Base-by-base conservation (phyloP, 2,888 invertebrate species). In the Microplitis manilae region DNA sequence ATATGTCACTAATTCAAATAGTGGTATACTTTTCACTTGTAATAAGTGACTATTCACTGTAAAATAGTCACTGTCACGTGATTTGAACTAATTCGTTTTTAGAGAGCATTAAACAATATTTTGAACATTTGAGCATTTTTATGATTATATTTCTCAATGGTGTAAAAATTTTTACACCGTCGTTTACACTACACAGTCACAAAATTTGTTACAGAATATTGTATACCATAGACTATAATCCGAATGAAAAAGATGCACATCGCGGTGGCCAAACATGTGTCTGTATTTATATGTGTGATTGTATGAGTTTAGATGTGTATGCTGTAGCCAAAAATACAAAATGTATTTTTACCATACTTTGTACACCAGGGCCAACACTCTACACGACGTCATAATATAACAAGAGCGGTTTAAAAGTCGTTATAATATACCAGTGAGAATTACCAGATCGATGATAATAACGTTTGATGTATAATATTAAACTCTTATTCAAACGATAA, bases 311-410 rank as follows among this genome's bases (percentile, higher is more conserved):
- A 6, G 65, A 38, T 13, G 65, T 65, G 30, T 65, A 77, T 77
- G 79, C 30, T 76, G 71, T 76, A 70, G 86, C 88, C 87, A 79
- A 88, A 89, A 89, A 88, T 88, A 88, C 85, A 81, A 81, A 59
- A 82, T 81, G 85, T 89, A 88, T 88, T 88, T 89, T 89, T 89
- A 88, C 83, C 85, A 80, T 80, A 81, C 79, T 79, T 85, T 83
- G 84, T 83, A 83, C 81, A 82, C 81, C 77, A 73, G 72, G 68
- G 69, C 67, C 17, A 70, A 72, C 70, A 50, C 41, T 70, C 70
- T 50, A 50, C 65, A 50, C 70, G 13, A 70, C 70, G 60, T 70
- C 50, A 59, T 60, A 41, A 68, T 38, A 62, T 20, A 62, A 20
- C 62, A 72, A 78, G 75, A 74, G 38, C 60, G 41, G n/a, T 68